Percentiles rank a stretch among this genome's conserved stretches.
Conservation (phyloP, 2,888 invertebrate species). For the Drosophila merina region DNA sequence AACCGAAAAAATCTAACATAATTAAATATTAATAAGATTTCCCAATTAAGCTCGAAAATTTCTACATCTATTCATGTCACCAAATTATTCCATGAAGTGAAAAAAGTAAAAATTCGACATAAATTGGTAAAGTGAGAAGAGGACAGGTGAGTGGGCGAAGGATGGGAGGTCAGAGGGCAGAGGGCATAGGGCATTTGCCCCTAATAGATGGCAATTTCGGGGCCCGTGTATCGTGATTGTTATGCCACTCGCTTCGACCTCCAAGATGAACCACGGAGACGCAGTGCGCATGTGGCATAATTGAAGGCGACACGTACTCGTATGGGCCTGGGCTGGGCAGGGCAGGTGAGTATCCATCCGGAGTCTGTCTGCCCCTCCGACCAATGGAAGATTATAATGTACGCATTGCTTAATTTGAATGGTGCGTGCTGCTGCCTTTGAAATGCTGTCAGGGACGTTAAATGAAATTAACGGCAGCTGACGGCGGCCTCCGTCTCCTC, state of each 20-base stretch:
- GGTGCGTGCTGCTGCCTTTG: conserved; percentile 48
- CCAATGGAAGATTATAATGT: conserved; percentile 74
- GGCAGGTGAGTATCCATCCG: conserved; percentile 11
- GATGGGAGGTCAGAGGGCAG: conserved; percentile 15
- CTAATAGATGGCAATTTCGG: conserved; percentile 50
- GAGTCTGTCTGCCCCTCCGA: conserved; percentile 17
- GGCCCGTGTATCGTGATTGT: conserved; percentile 60
- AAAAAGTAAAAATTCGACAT: conserved; percentile 64
- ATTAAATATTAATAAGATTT: conserved; percentile 75
- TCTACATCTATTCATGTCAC: conserved; percentile 70
- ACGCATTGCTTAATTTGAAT: conserved; percentile 74
- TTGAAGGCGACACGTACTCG: conserved; percentile 66
- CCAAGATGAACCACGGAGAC: conserved; percentile 32
- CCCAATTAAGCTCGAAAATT: conserved; percentile 60
- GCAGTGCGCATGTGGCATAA: conserved; percentile 74
- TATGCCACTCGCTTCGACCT: conserved; percentile 45
- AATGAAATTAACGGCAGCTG: conserved; percentile 69
- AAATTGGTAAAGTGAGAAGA: conserved; percentile 14
- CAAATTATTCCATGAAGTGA: conserved; percentile 68
- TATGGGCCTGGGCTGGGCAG: conserved; percentile 27
- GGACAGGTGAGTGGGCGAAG: neutral
- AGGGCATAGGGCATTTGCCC: conserved; percentile 42
- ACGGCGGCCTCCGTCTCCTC: conserved; percentile 8
- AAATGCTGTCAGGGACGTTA: conserved; percentile 43
- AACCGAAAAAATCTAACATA: conserved; percentile 44